Evolutionary conservation across 2,888 invertebrate genomes (phyloP), one percentile per base, ranked within the genome.

Genomic region (Branchipolynoe longqiensis): DNA sequence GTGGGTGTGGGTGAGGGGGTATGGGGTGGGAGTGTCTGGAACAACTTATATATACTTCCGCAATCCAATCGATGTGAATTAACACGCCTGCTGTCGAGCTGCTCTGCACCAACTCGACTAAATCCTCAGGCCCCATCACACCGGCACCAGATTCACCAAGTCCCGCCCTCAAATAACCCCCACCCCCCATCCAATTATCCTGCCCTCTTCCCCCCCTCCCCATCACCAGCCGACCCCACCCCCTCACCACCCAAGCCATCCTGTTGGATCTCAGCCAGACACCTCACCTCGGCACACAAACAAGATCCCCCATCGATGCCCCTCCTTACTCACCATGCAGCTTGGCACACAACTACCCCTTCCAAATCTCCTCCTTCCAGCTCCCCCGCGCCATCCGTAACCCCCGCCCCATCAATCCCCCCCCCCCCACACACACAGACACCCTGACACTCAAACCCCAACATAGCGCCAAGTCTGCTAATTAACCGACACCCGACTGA

Each of bases 41-140:
- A 12, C 48, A 12, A 18, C 48, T 48, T n/a, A n/a, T n/a, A n/a
- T n/a, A 8, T 48, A 1, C 62, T 3, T 31, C 62, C 2, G 18
- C 62, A 28, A 25, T 28, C 31, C 62, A 62, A 62, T 62, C 62
- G 31, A 62, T 62, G 31, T 6, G 62, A 62, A 62, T 62, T 62
- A 62, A 62, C 62, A 62, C 62, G 28, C 12, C 18, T 2, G 62
- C 28, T 12, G 48, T 18, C 48, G 48, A 48, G 8, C 48, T 18
- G 18, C 48, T 48, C 48, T 48, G 8, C 48, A n/a, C n/a, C n/a
- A n/a, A n/a, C n/a, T n/a, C n/a, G n/a, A n/a, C n/a, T n/a, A n/a
- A n/a, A n/a, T n/a, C n/a, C n/a, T n/a, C n/a, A n/a, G n/a, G 8
- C 48, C 18, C 8, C 48, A 8, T 48, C 8, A 8, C 48, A 12